Conservation (phyloP, 92 coral and sea anemone species). For the Zoanthus gigantus region DNA sequence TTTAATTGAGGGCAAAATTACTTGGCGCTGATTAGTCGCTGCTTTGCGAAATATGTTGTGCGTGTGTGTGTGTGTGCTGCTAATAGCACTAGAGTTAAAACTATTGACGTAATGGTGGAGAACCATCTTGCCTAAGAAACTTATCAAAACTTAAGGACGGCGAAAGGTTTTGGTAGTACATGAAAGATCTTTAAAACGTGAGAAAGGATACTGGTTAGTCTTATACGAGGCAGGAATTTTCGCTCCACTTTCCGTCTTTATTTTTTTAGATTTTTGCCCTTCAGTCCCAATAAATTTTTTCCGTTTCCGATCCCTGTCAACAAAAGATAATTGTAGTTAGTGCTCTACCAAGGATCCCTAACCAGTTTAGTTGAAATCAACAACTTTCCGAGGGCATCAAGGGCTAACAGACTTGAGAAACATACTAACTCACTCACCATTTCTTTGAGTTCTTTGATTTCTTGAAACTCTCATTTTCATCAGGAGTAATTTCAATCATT, state of each 20-base stretch:
- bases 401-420: background rate
- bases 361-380: background rate
- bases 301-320: conserved; percentile 96
- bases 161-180: too few species aligned
- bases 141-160: too few species aligned
- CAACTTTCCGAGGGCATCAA: too few species aligned
- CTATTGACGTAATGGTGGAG: too few species aligned
- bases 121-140: too few species aligned
- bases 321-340: background rate
- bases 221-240: conserved; percentile 92
- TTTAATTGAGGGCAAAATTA: too few species aligned
- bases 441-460: conserved; percentile 72
- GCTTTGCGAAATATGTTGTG: too few species aligned
- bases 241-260: conserved; percentile 95
- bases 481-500: conserved; percentile 86
- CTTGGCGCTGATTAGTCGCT: too few species aligned
- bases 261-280: conserved; percentile 80
- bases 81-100: too few species aligned
- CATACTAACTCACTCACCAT: conserved; percentile 64
- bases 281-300: conserved; percentile 85
- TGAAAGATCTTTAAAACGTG: background rate
- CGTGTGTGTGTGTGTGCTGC: too few species aligned
- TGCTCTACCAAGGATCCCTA: background rate
- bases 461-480: conserved; percentile 75
- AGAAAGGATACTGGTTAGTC: conserved; percentile 87